Base-by-base conservation (phyloP, 2,888 invertebrate species). In the Troglohyphantes excavatus region DNA sequence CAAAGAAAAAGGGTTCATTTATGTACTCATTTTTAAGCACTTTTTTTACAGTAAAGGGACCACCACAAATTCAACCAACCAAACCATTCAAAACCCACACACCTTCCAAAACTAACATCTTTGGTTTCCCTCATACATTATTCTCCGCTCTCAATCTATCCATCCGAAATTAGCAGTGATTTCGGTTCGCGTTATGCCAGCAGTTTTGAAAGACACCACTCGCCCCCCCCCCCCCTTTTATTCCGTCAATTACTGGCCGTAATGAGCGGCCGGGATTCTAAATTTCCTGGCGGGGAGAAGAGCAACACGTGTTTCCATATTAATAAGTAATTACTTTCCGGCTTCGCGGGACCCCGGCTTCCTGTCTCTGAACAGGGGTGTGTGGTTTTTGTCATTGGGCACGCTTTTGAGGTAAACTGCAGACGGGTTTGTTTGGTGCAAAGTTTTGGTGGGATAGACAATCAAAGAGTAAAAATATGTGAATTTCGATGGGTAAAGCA, bases 321-420 rank as follows among this genome's bases (percentile, higher is more conserved):
- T 75, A 76, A 85, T 85, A 85, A 85, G 67, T 85, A 85, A 85
- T 84, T 81, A 65, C 82, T 82, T 75, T 85, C 76, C 65, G 81
- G 39, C 7, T 63, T n/a, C 9, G n/a, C n/a, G n/a, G 72, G 61
- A 65, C 43, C n/a, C 33, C 29, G 29, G 83, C 43, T 65, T 63
- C 83, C 83, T 23, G 81, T 59, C 27, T 67, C 33, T 6, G 33
- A 33, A 39, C 7, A 39, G 39, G 13, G 39, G 39, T 11, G 13
- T 39, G 39, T 39, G 39, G 39, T 39, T 39, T 39, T 39, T 39
- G 39, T 39, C 39, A 39, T 39, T 39, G 39, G 7, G 39, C 39
- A 39, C 39, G 39, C 39, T 39, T 39, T 39, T 39, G 39, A 11
- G 39, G 9, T 39, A 13, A 39, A 2, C 0, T 3, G 39, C 39